Percentiles rank a stretch among this genome's conserved stretches.
Conservation (phyloP, 2,888 invertebrate species). For the Amblyjoppa fuscipennis region DNA sequence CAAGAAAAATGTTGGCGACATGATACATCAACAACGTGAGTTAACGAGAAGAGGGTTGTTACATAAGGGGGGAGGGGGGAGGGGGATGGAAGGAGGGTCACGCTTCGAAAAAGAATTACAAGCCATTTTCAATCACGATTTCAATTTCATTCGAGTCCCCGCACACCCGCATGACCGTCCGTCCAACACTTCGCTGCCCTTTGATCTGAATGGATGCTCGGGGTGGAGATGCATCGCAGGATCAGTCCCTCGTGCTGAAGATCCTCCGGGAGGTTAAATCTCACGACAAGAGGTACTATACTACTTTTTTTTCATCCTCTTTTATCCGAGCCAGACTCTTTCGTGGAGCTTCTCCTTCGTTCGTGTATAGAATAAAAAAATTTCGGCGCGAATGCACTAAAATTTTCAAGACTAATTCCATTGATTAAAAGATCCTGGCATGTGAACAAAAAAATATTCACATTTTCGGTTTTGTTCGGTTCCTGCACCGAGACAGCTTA, state of each 20-base stretch:
- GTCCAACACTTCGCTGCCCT: constrained; percentile 60
- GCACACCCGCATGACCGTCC: constrained; percentile 42
- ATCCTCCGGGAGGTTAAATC: constrained; percentile 53
- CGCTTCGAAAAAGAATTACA: constrained; percentile 73
- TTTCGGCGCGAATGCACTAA: not conserved
- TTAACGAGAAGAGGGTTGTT: constrained; percentile 39
- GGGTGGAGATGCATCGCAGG: constrained; percentile 52
- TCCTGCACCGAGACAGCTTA: no score
- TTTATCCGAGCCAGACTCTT: constrained; percentile 2
- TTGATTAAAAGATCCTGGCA: no score
- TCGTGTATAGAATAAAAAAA: not conserved
- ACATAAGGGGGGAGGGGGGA: constrained; percentile 42
- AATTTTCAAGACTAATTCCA: no score
- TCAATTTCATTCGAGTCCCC: constrained; percentile 73
- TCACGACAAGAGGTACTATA: constrained; percentile 36
- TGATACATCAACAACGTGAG: not conserved
- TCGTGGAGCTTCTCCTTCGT: constrained; percentile 3
- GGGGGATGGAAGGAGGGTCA: constrained; percentile 58
- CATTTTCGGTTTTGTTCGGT: no score
- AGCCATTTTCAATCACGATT: constrained; percentile 76
- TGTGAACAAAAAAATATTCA: no score
- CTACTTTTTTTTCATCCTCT: constrained; percentile 38
- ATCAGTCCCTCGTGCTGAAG: constrained; percentile 51
- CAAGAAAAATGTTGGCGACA: not conserved
- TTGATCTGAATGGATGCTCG: constrained; percentile 68